These are phyloP conservation scores for Ardeotis arabs DNA, from an alignment of 2,113 vertebrate species.

Conservation along the genomic window DNA sequence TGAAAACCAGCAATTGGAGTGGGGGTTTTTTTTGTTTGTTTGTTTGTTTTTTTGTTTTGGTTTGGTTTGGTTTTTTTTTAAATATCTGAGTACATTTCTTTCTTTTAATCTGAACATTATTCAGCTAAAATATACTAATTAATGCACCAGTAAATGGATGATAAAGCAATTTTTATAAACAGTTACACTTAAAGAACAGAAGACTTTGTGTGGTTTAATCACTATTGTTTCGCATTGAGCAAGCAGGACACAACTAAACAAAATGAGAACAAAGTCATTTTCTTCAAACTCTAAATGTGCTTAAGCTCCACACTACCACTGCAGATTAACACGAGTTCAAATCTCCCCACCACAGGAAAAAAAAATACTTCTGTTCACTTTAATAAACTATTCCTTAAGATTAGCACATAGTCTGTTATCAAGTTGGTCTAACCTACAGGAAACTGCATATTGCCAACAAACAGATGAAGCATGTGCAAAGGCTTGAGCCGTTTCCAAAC, in stretches of 20 bases:
- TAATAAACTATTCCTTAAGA: not conserved
- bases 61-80: not conserved
- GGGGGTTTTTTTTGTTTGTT: not conserved
- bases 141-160: not conserved
- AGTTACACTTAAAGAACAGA: not conserved
- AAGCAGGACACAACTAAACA: not conserved
- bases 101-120: not conserved
- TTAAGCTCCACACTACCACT: not conserved
- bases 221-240: not conserved
- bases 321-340: not conserved
- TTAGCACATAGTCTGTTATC: not conserved
- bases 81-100: not conserved
- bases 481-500: not conserved
- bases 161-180: not conserved
- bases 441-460: not conserved
- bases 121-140: not conserved
- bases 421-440: not conserved
- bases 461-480: not conserved
- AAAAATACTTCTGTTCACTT: not conserved
- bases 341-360: not conserved
- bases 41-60: too few species aligned
- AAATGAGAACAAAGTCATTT: not conserved
- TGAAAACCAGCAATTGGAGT: constrained; percentile 7
- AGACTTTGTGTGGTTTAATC: not conserved
- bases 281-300: not conserved